Evolutionary conservation across 2,797 vertebrate species (phyloP).

Genomic region (Chrysolophus pictus): DNA sequence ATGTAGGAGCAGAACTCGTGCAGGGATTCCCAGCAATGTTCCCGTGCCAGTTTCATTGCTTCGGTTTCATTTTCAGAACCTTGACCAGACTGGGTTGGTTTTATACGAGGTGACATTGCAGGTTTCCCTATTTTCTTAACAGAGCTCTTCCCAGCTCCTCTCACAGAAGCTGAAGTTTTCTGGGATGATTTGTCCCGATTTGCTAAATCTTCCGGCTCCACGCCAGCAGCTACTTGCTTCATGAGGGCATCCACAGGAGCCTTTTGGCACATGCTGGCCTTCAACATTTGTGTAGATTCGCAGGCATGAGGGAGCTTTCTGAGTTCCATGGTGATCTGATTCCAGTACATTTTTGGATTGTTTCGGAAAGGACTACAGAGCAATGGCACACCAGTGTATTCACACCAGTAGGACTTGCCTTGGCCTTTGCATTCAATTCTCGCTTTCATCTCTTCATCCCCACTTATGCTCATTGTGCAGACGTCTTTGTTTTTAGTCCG

Average conservation of each 20-base stretch:
- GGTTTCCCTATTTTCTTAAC: background rate
- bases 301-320: slow-evolving; percentile 82
- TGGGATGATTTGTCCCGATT: background rate
- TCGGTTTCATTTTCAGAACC: slow-evolving; percentile 56
- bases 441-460: slow-evolving; percentile 75
- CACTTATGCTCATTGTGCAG: slow-evolving; percentile 80
- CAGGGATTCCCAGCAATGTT: slow-evolving; percentile 87
- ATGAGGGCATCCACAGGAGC: slow-evolving; percentile 81
- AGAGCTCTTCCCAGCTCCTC: background rate
- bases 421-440: slow-evolving; percentile 79
- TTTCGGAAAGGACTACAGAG: slow-evolving; percentile 81
- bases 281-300: slow-evolving; percentile 72
- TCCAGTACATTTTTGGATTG: slow-evolving; percentile 84
- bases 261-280: slow-evolving; percentile 83
- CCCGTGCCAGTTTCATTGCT: slow-evolving; percentile 78
- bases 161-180: background rate
- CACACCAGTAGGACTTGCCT: slow-evolving; percentile 83
- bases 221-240: slow-evolving; percentile 65
- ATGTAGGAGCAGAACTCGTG: slow-evolving; percentile 82
- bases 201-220: slow-evolving; percentile 56
- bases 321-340: slow-evolving; percentile 82
- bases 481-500: slow-evolving; percentile 79
- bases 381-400: slow-evolving; percentile 82
- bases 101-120: slow-evolving; percentile 5
- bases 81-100: background rate